phyloP scores from a whole-genome alignment of 2,113 vertebrate genomes.

The Salvelinus fontinalis region DNA sequence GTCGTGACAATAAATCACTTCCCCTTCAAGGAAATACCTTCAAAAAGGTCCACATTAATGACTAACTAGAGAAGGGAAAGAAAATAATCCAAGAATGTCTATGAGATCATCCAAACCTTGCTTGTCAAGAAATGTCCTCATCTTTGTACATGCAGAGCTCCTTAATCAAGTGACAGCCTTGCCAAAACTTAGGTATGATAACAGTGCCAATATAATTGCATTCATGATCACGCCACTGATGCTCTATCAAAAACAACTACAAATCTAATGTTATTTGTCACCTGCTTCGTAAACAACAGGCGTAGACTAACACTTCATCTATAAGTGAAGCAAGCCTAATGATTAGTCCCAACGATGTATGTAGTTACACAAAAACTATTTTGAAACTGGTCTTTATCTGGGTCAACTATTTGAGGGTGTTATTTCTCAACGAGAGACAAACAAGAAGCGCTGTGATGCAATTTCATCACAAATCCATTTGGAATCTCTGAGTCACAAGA shows the following conservation, averaged over 20 bases:
- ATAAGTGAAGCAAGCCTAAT: neutral
- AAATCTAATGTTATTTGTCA: no score
- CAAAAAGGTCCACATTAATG: neutral
- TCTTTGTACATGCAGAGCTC: neutral
- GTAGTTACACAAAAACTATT: no score
- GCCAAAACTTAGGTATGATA: no score
- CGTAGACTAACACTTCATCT: neutral
- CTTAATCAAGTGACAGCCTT: no score
- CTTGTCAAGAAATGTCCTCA: neutral
- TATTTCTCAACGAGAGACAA: neutral
- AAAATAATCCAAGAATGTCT: neutral
- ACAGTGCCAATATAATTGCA: no score
- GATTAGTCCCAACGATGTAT: neutral
- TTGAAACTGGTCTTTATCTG: no score
- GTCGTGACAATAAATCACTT: no score
- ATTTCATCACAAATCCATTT: neutral
- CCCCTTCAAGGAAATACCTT: neutral
- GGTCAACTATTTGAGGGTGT: no score
- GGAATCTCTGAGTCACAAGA: neutral
- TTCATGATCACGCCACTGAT: no score
- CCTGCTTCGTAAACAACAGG: no score
- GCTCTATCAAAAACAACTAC: no score
- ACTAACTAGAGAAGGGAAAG: neutral
- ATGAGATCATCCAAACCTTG: neutral
- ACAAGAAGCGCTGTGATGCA: neutral